Percentiles rank a stretch among this genome's conserved stretches.
Evolutionary conservation across 2,113 vertebrate species (phyloP).

Genomic region (Ceyx cyanopectus): DNA sequence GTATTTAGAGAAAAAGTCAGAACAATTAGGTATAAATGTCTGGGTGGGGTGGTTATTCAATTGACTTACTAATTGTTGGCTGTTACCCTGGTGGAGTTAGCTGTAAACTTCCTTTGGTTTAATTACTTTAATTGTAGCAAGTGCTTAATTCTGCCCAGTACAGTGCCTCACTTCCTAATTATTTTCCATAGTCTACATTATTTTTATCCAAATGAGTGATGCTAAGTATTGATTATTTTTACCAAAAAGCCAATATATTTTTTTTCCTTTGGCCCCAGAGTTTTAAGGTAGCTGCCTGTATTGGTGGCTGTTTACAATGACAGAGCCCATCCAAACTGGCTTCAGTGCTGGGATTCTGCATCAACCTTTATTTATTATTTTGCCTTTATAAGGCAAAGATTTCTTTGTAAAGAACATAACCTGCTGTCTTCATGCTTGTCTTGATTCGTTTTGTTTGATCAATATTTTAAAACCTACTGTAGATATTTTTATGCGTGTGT

Average conservation of each 20-base stretch:
- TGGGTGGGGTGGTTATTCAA: constrained; percentile 34
- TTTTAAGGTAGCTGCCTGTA: neutral
- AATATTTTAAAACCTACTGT: constrained; percentile 12
- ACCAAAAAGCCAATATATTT: neutral
- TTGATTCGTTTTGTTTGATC: neutral
- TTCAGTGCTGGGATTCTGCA: neutral
- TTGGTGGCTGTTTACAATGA: neutral
- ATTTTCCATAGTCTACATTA: neutral
- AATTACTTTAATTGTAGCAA: constrained; percentile 16
- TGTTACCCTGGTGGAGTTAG: constrained; percentile 23
- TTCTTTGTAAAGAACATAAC: neutral
- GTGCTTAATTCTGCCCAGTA: neutral
- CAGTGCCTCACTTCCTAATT: neutral
- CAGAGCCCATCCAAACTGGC: neutral
- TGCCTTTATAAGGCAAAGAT: neutral
- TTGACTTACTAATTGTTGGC: constrained; percentile 55
- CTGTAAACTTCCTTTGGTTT: constrained; percentile 27
- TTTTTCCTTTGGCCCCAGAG: neutral
- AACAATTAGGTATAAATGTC: neutral
- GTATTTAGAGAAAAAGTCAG: neutral
- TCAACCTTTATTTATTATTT: neutral
- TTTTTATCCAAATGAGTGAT: neutral
- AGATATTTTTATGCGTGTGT: neutral
- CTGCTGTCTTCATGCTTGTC: neutral
- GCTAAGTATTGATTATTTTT: neutral